Percentiles rank a stretch among this genome's conserved stretches.
Evolutionary conservation across 2,797 vertebrate genomes (phyloP).

Genomic region (Vespertilio murinus): DNA sequence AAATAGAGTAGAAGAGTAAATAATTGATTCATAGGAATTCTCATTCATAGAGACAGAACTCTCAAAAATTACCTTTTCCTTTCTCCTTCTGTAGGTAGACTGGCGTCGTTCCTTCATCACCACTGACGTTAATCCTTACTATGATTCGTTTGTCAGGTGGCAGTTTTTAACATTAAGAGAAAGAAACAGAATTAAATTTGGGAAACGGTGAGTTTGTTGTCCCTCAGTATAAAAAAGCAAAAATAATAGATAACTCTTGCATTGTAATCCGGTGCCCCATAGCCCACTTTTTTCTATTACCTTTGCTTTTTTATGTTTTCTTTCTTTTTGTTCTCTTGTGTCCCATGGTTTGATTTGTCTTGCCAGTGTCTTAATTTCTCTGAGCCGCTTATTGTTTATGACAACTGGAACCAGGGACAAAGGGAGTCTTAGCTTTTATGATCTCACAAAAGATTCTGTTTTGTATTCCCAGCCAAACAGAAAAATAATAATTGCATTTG

Average conservation of each 20-base stretch:
- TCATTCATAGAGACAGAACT: background rate
- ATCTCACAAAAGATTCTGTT: slow-evolving; percentile 18
- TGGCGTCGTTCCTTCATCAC: slow-evolving; percentile 99
- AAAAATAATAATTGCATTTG: slow-evolving; percentile 33
- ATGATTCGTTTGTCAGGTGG: slow-evolving; percentile 98
- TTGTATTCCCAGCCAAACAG: background rate
- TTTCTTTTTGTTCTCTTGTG: background rate
- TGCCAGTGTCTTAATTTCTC: background rate
- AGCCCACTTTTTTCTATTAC: background rate
- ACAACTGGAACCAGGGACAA: background rate
- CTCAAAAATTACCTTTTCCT: background rate
- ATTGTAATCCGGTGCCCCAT: background rate
- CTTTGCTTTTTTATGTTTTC: background rate
- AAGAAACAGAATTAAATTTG: slow-evolving; percentile 97
- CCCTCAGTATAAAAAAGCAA: slow-evolving; percentile 27
- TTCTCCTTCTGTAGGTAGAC: slow-evolving; percentile 87
- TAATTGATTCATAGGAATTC: background rate
- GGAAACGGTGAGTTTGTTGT: slow-evolving; percentile 89
- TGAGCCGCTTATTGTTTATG: slow-evolving; percentile 30
- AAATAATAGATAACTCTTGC: background rate
- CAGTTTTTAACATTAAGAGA: slow-evolving; percentile 96
- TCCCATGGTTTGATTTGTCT: slow-evolving; percentile 29
- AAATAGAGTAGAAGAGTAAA: slow-evolving; percentile 15
- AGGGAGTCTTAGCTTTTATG: background rate
- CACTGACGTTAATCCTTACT: slow-evolving; percentile 96